Percentiles rank a stretch among this genome's conserved stretches.
Evolutionary conservation across 1,140 invertebrate genomes (phyloP).

Genomic region (Zaprionus camerounensis): DNA sequence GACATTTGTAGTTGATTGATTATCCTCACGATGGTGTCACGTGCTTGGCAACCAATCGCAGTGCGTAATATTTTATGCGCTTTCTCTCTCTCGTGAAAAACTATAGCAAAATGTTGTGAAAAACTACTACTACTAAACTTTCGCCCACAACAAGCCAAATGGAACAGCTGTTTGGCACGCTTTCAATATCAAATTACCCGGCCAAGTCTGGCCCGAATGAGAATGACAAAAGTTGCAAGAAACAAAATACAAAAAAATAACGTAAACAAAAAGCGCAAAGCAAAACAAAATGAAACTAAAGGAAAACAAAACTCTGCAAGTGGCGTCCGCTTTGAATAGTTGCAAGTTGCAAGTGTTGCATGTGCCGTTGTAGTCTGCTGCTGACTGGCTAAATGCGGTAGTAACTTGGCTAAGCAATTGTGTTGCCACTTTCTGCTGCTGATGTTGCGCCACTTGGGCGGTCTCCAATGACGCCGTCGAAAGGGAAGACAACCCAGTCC

Average conservation of each 20-base stretch:
- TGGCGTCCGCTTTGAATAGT: conserved; percentile 44
- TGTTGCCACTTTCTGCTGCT: conserved; percentile 21
- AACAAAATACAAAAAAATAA: conserved; percentile 12
- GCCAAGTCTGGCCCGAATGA: conserved; percentile 51
- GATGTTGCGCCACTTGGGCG: conserved; percentile 60
- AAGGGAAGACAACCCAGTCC: conserved; percentile 11
- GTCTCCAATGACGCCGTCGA: conserved; percentile 53
- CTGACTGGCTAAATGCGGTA: conserved; percentile 41
- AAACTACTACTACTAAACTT: conserved; percentile 57
- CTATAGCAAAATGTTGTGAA: conserved; percentile 37
- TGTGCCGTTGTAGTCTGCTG: neutral
- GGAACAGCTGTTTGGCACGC: conserved; percentile 80
- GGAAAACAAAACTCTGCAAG: conserved; percentile 38
- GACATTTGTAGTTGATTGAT: conserved; percentile 41
- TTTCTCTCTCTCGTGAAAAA: conserved; percentile 55
- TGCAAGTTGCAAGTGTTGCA: conserved; percentile 17
- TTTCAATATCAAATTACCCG: conserved; percentile 77
- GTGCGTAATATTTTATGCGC: conserved; percentile 60
- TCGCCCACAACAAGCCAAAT: conserved; percentile 76
- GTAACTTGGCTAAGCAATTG: conserved; percentile 37
- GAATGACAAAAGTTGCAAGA: conserved; percentile 59
- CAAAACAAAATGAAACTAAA: conserved; percentile 8
- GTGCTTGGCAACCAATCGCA: conserved; percentile 33
- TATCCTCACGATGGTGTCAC: conserved; percentile 38
- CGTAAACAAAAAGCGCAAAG: conserved; percentile 23